Percentiles rank a stretch among this genome's conserved stretches.
These are phyloP conservation scores for Rissa tridactyla DNA, from an alignment of 2,113 vertebrate genomes.

Conservation along the genomic window DNA sequence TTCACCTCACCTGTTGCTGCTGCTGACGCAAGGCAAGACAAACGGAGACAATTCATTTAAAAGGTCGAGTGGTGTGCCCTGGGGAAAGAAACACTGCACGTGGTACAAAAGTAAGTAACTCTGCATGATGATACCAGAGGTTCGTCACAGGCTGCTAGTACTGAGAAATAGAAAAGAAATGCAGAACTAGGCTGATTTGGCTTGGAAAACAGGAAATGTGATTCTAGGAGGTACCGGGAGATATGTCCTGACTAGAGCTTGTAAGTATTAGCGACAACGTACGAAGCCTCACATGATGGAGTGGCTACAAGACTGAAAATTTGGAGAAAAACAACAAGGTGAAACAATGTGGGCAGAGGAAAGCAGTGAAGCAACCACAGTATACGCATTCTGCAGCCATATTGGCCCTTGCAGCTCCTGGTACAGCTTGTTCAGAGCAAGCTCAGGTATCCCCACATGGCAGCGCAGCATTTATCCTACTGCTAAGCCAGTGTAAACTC, in stretches of 20 bases:
- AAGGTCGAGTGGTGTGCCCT: neutral
- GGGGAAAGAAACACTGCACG: neutral
- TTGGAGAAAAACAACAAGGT: neutral
- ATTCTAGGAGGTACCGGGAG: neutral
- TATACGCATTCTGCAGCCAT: neutral
- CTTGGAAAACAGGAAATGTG: neutral
- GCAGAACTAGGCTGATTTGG: neutral
- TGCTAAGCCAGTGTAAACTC: slow-evolving; percentile 34
- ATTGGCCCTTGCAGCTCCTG: neutral
- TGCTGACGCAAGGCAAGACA: neutral
- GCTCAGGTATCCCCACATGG: neutral
- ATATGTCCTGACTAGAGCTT: neutral
- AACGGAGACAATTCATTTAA: neutral
- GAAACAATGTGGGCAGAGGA: neutral
- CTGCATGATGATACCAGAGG: neutral
- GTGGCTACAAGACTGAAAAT: neutral
- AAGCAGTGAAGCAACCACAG: neutral
- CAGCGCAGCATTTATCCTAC: neutral
- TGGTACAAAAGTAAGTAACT: neutral
- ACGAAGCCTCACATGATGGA: neutral
- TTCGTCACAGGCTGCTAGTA: neutral
- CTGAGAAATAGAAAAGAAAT: neutral
- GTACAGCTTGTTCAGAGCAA: neutral
- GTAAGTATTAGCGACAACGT: neutral
- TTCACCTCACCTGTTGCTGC: neutral